These are phyloP conservation scores for Drosophila ezoana DNA, from an alignment of 2,888 invertebrate species.

Conservation along the genomic window DNA sequence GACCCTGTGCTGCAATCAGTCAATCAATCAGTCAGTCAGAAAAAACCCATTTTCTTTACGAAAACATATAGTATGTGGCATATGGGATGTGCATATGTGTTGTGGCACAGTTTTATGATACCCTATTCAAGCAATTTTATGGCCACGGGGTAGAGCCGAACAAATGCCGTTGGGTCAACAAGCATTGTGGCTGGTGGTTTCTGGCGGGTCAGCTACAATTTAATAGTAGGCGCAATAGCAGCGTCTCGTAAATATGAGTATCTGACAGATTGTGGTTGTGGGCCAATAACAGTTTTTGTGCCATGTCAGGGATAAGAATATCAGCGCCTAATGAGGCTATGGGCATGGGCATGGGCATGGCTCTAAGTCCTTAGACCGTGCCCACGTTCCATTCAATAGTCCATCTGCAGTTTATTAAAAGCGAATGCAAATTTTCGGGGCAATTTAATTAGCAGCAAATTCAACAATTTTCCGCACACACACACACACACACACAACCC, in stretches of 20 bases:
- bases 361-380: not conserved
- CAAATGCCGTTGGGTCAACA: constrained; percentile 36
- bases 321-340: constrained; percentile 39
- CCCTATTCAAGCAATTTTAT: constrained; percentile 9
- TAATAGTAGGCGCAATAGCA: constrained; percentile 31
- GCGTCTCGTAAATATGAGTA: constrained; percentile 49
- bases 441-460: constrained; percentile 80
- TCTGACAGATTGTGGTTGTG: constrained; percentile 42
- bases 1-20: not conserved
- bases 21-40: not conserved
- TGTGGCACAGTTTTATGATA: not conserved
- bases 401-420: constrained; percentile 69
- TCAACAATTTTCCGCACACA: constrained; percentile 67
- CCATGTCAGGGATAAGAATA: constrained; percentile 66
- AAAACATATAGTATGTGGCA: not conserved
- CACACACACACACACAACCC: constrained; percentile 23
- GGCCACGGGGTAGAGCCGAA: constrained; percentile 20
- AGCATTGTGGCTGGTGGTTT: constrained; percentile 21
- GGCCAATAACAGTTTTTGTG: constrained; percentile 37
- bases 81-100: not conserved
- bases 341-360: constrained; percentile 12
- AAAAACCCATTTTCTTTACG: not conserved
- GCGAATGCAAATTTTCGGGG: constrained; percentile 69
- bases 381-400: constrained; percentile 6
- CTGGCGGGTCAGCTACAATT: constrained; percentile 43